phyloP scores from a whole-genome alignment of 2,888 invertebrate species.

The Pheosia gnoma region DNA sequence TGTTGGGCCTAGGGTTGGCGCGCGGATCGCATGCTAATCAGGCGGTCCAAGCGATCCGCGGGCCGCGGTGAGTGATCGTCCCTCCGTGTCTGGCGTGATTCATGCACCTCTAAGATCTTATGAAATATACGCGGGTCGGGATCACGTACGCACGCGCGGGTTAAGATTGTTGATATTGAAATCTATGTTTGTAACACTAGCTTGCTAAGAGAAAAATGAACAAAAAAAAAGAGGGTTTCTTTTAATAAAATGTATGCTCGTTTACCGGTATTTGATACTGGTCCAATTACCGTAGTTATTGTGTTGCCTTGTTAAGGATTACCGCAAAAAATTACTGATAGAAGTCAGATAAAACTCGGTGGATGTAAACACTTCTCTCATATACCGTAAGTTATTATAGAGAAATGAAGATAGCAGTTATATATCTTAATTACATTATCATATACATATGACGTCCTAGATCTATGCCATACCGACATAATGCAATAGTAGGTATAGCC shows the following conservation, averaged over 20 bases:
- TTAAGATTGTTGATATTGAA: constrained; percentile 84
- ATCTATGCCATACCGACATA: too few species aligned
- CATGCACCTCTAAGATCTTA: constrained; percentile 84
- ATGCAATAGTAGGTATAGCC: too few species aligned
- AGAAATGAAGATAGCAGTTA: too few species aligned
- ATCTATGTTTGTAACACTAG: constrained; percentile 77
- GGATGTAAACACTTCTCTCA: too few species aligned
- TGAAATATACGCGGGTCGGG: constrained; percentile 80
- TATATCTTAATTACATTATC: too few species aligned
- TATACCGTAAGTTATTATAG: too few species aligned
- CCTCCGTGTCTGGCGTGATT: constrained; percentile 81
- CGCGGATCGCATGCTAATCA: constrained; percentile 78
- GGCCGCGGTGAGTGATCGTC: constrained; percentile 80
- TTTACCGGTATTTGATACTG: background rate
- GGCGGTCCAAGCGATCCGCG: constrained; percentile 69
- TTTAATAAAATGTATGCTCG: background rate
- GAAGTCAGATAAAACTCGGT: too few species aligned
- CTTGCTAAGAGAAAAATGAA: constrained; percentile 56
- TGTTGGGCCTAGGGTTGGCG: constrained; percentile 77
- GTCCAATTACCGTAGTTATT: background rate
- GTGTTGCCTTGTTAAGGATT: too few species aligned
- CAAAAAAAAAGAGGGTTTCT: constrained; percentile 9
- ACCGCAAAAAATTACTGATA: too few species aligned
- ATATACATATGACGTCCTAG: too few species aligned
- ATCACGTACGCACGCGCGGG: constrained; percentile 80